phyloP scores from a whole-genome alignment of 2,888 invertebrate species.

The Habrosyne pyritoides region DNA sequence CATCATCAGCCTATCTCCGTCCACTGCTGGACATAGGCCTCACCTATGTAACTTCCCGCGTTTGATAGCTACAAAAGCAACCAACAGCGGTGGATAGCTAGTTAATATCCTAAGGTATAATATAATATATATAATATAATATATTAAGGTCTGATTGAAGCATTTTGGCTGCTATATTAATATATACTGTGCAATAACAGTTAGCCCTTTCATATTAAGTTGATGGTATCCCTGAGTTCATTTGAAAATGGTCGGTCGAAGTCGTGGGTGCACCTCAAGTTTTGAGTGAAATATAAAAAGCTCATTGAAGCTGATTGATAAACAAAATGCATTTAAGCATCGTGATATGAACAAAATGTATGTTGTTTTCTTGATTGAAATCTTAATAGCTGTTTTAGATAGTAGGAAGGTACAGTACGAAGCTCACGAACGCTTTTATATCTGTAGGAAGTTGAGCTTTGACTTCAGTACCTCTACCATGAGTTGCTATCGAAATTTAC shows the following conservation, averaged over 20 bases:
- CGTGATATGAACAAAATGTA: conserved; percentile 36
- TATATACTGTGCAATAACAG: neutral
- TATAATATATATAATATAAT: too few species aligned
- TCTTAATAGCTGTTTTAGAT: conserved; percentile 26
- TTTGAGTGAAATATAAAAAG: conserved; percentile 42
- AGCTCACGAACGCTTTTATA: neutral
- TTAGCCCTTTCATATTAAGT: neutral
- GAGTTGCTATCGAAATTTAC: too few species aligned
- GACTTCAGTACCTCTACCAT: too few species aligned
- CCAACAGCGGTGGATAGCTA: too few species aligned
- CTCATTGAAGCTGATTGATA: conserved; percentile 43
- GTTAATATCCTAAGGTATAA: too few species aligned
- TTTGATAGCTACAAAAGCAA: too few species aligned
- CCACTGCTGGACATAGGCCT: too few species aligned
- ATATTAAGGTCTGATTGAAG: neutral
- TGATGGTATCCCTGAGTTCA: conserved; percentile 22
- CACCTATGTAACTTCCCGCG: too few species aligned
- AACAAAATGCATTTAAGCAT: conserved; percentile 47
- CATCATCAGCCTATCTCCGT: too few species aligned
- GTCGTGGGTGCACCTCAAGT: conserved; percentile 59
- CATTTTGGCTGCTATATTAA: neutral
- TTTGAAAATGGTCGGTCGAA: conserved; percentile 30
- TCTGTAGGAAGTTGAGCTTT: too few species aligned
- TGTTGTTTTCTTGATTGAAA: conserved; percentile 44
- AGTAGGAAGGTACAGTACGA: neutral